These are phyloP conservation scores for Drosophila obscura DNA, from an alignment of 1,140 invertebrate species.

Conservation along the genomic window DNA sequence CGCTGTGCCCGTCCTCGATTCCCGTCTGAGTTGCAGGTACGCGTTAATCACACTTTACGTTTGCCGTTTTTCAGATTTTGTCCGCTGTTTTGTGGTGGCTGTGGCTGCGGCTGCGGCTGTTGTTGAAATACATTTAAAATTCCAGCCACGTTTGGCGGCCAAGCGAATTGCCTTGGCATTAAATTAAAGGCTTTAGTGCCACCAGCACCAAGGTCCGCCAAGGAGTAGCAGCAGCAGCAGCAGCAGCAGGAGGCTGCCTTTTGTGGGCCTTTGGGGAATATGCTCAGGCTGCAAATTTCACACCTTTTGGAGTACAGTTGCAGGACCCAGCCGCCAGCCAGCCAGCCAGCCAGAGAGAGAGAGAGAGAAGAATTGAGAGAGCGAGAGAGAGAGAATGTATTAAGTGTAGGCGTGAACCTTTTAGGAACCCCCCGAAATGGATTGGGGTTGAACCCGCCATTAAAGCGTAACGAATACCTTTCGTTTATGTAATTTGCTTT, in stretches of 20 bases:
- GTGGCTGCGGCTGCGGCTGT: neutral
- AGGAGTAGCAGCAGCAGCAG: slow-evolving; percentile 13
- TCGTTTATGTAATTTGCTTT: slow-evolving; percentile 48
- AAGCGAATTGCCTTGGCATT: slow-evolving; percentile 70
- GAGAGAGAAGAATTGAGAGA: neutral
- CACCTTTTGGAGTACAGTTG: slow-evolving; percentile 62
- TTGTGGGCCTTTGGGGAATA: slow-evolving; percentile 63
- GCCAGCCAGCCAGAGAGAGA: neutral
- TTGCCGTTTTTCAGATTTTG: slow-evolving; percentile 57
- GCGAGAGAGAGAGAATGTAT: neutral
- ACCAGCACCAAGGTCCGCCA: slow-evolving; percentile 7
- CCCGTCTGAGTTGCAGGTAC: slow-evolving; percentile 63
- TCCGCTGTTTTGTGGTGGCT: no score
- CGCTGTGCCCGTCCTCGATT: slow-evolving; percentile 23
- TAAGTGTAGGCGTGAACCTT: slow-evolving; percentile 54
- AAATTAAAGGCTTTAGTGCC: slow-evolving; percentile 61
- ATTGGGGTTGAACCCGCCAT: slow-evolving; percentile 25
- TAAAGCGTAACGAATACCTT: slow-evolving; percentile 56
- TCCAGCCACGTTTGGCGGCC: slow-evolving; percentile 64
- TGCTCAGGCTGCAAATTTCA: slow-evolving; percentile 67
- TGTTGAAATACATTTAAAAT: slow-evolving; percentile 68
- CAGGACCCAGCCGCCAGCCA: neutral
- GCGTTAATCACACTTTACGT: slow-evolving; percentile 76
- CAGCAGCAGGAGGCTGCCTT: slow-evolving; percentile 21
- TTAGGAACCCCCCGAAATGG: slow-evolving; percentile 22